Evolutionary conservation across 2,113 vertebrate genomes (phyloP), one percentile per base, ranked within the genome.

Genomic region (Campylomormyrus tamandua): DNA sequence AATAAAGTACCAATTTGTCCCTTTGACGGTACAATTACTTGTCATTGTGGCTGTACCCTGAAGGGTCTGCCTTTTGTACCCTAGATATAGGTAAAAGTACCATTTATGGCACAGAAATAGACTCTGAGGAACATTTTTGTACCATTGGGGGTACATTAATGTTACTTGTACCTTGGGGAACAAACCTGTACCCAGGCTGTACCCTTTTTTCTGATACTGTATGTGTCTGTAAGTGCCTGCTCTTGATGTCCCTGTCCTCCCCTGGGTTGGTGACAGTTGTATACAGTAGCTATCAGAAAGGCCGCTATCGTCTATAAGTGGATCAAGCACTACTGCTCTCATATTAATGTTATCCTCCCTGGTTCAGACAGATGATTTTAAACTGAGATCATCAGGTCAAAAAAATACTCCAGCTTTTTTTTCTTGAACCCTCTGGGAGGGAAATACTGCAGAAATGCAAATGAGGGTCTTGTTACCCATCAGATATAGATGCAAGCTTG

Each of bases 301-400:
- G 92, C 90, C 92, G 93, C 94, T 94, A 93, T 91, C 93, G 93
- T 92, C 91, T 88, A 89, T 92, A 92, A 92, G 91, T 89, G 90
- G 85, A 58, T 31, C 80, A 83, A n/a, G 83, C 88, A 87, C 89
- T 92, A 52, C 48, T 74, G 62, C 92, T 92, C 92, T 93, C 93
- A 93, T 93, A 92, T 92, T 92, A 91, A 92, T 86, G 49, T 93
- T 94, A 94, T 94, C 92, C 93, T 90, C 89, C 92, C 90, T 93
- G 92, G 91, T 91, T 92, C 90, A 94, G 45, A 15, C 46, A 11
- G 83, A 11, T 48, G 3, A 48, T 74, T 46, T 84, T 84, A 74
- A 35, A 74, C 66, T 74, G 66, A 74, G 31, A 35, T 35, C 70
- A 77, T 39, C 70, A 35, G 31, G 70, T 15, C 31, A 39, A 77